These are phyloP conservation scores for Portevinia maculata DNA, from an alignment of 2,888 invertebrate genomes.

Conservation along the genomic window DNA sequence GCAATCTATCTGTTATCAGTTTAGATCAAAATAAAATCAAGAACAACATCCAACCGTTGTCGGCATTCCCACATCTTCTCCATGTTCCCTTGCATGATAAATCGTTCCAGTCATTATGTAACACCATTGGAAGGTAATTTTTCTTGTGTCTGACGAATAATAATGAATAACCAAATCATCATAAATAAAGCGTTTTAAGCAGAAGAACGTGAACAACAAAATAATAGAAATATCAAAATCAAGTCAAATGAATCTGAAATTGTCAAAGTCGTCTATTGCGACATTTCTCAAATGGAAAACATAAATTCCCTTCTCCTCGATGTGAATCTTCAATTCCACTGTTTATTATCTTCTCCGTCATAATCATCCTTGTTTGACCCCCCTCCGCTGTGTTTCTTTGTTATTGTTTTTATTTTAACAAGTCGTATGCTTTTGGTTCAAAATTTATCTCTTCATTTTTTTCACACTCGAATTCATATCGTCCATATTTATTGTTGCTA, in stretches of 20 bases:
- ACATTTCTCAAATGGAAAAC: constrained; percentile 25
- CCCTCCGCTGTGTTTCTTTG: constrained; percentile 20
- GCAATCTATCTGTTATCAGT: not conserved
- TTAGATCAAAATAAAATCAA: not conserved
- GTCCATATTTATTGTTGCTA: not conserved
- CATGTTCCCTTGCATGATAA: constrained; percentile 22
- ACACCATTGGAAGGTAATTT: constrained; percentile 51
- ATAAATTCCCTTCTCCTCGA: not conserved
- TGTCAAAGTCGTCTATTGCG: constrained; percentile 25
- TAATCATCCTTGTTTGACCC: constrained; percentile 22
- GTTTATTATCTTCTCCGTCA: constrained; percentile 48
- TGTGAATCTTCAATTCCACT: not conserved
- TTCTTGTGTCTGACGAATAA: constrained; percentile 17
- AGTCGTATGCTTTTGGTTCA: constrained; percentile 17
- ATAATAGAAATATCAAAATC: constrained; percentile 15
- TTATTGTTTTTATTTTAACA: constrained; percentile 43
- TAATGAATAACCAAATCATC: constrained; percentile 27
- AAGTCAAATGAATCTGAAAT: constrained; percentile 21
- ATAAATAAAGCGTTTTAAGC: constrained; percentile 29
- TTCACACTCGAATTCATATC: constrained; percentile 29
- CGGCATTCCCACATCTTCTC: constrained; percentile 1
- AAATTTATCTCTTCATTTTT: constrained; percentile 37
- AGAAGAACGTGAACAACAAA: constrained; percentile 15
- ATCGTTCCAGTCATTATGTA: constrained; percentile 59
- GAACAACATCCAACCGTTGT: not conserved